phyloP scores from a whole-genome alignment of 2,797 vertebrate genomes.

The Pangasius krempfi region DNA sequence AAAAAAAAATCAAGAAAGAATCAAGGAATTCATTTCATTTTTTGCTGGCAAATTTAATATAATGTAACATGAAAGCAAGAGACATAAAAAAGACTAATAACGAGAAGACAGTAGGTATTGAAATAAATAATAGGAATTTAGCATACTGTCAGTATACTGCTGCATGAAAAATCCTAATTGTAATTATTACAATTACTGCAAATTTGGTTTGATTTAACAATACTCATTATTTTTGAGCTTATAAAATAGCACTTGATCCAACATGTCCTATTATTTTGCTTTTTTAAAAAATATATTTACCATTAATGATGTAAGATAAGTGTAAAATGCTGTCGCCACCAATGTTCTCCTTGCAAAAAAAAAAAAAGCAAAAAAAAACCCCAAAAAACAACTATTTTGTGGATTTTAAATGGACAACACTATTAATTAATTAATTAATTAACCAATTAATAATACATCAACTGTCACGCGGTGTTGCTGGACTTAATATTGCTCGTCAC shows the following conservation, averaged over 20 bases:
- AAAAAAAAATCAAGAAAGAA: background rate
- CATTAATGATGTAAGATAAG: background rate
- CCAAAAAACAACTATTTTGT: background rate
- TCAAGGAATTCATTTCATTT: too few species aligned
- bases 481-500: background rate
- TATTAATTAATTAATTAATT: background rate
- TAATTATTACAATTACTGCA: background rate
- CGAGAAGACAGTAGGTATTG: too few species aligned
- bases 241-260: too few species aligned
- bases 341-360: background rate
- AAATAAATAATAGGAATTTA: background rate
- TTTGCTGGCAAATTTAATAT: too few species aligned
- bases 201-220: background rate
- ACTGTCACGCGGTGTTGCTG: background rate
- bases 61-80: too few species aligned
- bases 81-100: background rate
- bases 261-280: too few species aligned
- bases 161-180: background rate
- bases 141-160: background rate
- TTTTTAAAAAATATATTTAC: background rate
- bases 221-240: background rate
- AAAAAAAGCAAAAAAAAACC: background rate
- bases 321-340: background rate
- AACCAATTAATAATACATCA: background rate
- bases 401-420: background rate